Evolutionary conservation across 2,113 vertebrate genomes (phyloP).

Genomic region (Vanacampus margaritifer): DNA sequence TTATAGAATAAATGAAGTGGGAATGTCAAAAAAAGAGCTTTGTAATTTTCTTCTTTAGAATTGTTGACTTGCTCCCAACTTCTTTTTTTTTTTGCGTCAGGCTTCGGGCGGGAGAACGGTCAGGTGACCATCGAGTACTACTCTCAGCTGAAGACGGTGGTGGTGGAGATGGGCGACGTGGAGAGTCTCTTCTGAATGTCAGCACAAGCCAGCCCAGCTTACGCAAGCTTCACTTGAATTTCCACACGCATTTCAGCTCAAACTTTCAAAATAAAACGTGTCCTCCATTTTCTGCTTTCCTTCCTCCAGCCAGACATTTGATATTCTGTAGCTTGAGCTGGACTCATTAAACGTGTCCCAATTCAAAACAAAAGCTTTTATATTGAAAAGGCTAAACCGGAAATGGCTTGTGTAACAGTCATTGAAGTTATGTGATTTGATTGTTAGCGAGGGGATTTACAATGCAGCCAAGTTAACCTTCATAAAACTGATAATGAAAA

Average conservation of each 20-base stretch:
- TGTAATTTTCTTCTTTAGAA: no score
- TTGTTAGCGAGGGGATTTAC: not conserved
- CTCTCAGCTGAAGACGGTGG: constrained; percentile 92
- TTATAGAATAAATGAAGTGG: no score
- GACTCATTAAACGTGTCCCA: not conserved
- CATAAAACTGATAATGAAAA: no score
- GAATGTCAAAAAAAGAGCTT: no score
- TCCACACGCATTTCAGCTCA: not conserved
- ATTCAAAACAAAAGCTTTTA: constrained; percentile 21
- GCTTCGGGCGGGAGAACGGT: constrained; percentile 93
- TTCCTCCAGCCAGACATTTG: not conserved
- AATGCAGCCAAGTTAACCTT: constrained; percentile 39
- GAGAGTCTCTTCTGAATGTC: constrained; percentile 78
- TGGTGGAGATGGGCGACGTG: constrained; percentile 91
- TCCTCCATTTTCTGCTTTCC: not conserved
- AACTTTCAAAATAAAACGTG: not conserved
- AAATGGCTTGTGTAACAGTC: not conserved
- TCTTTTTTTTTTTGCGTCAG: constrained; percentile 51
- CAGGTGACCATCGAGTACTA: constrained; percentile 87
- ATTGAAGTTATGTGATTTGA: accelerated
- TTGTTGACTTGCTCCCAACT: no score
- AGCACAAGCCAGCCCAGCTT: no score
- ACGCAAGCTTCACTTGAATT: not conserved
- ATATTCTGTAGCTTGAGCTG: no score
- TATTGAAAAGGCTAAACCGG: constrained; percentile 23